Percentiles rank a stretch among this genome's conserved stretches.
Evolutionary conservation across 2,113 vertebrate species (phyloP).

Genomic region (Buteo buteo): DNA sequence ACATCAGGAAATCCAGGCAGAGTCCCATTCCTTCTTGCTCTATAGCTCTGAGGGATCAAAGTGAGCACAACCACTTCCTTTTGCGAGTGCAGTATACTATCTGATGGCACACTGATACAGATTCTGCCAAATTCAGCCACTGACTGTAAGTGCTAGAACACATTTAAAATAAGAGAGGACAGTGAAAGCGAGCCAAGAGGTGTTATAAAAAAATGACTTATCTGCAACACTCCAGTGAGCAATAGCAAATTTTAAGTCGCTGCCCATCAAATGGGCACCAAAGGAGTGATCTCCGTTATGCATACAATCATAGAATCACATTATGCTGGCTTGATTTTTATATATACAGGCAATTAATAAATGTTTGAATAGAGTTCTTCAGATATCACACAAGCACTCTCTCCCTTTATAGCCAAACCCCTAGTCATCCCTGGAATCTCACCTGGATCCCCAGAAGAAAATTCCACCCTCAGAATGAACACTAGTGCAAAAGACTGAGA

Average conservation of each 20-base stretch:
- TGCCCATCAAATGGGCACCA: neutral
- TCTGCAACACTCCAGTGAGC: neutral
- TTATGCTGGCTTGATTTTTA: neutral
- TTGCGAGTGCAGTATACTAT: neutral
- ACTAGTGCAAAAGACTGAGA: neutral
- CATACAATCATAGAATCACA: neutral
- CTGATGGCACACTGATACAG: neutral
- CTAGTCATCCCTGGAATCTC: neutral
- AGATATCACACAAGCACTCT: neutral
- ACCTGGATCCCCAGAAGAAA: neutral
- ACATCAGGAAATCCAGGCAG: neutral
- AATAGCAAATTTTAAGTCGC: neutral
- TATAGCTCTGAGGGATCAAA: neutral
- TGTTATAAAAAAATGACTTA: neutral
- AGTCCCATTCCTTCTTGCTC: neutral
- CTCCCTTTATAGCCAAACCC: neutral
- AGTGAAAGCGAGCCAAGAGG: neutral
- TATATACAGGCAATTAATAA: neutral
- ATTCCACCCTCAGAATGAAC: neutral
- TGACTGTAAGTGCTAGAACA: neutral
- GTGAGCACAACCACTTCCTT: neutral
- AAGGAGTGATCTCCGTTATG: neutral
- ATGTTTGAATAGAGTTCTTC: neutral
- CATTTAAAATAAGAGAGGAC: neutral
- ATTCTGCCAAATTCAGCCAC: neutral